Percentiles rank a stretch among this genome's conserved stretches.
phyloP scores from a whole-genome alignment of 2,888 invertebrate genomes.

The Drosophila algonquin region DNA sequence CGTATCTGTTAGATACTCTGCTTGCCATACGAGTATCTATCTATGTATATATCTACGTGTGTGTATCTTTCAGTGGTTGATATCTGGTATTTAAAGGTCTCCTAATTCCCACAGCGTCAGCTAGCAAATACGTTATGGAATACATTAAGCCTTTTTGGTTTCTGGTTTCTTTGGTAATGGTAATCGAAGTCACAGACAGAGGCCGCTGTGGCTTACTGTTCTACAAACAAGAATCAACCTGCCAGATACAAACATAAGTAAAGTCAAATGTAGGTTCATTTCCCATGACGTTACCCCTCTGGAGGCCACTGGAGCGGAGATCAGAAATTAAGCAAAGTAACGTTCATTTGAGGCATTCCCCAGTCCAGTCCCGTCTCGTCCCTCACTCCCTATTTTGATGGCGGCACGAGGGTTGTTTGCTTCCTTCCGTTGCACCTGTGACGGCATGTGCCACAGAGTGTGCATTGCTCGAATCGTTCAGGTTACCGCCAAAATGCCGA shows the following conservation, averaged over 20 bases:
- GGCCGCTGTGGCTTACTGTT: constrained; percentile 62
- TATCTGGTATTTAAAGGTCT: constrained; percentile 30
- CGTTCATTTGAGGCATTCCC: constrained; percentile 30
- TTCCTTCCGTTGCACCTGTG: constrained; percentile 45
- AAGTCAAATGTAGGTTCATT: constrained; percentile 50
- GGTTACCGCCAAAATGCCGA: constrained; percentile 53
- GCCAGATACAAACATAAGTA: constrained; percentile 20
- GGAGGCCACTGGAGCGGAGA: constrained; percentile 35
- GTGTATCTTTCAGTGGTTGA: background rate
- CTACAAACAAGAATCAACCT: constrained; percentile 24
- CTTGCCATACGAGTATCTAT: background rate
- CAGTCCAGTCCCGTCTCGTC: background rate
- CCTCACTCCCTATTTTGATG: constrained; percentile 12
- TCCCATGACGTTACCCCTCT: constrained; percentile 60
- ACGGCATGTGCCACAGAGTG: constrained; percentile 59
- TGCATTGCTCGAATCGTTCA: background rate
- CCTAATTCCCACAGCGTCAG: constrained; percentile 61
- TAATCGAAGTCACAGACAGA: constrained; percentile 53
- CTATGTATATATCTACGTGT: background rate
- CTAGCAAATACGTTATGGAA: constrained; percentile 70
- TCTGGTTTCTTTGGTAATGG: constrained; percentile 36
- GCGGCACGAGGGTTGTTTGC: constrained; percentile 64
- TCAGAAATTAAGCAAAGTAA: constrained; percentile 32
- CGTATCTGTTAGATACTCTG: constrained; percentile 20
- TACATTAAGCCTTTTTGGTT: constrained; percentile 6